These are phyloP conservation scores for Anoplophora glabripennis DNA, from an alignment of 1,140 invertebrate genomes.

Conservation along the genomic window DNA sequence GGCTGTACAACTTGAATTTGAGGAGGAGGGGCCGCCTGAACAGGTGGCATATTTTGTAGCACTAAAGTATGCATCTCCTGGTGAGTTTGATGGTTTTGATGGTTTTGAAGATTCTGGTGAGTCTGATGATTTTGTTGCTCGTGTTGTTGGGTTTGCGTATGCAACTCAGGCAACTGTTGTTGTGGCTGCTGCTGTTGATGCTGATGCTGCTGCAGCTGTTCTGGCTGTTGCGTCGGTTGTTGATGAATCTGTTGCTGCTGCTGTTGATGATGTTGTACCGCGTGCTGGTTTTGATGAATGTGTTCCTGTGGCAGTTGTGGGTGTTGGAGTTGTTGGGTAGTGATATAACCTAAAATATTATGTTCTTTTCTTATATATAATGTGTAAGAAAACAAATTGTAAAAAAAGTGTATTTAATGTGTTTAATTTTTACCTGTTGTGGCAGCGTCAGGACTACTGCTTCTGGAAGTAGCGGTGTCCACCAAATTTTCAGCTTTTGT, in stretches of 20 bases:
- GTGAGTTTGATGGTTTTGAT: not conserved
- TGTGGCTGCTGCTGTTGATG: constrained; percentile 13
- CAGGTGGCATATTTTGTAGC: constrained; percentile 4
- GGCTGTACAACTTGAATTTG: constrained; percentile 5
- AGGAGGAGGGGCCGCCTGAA: not conserved
- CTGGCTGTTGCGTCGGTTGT: not conserved
- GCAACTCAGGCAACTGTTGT: constrained; percentile 17
- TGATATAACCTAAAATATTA: constrained; percentile 8
- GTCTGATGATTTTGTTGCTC: constrained; percentile 1
- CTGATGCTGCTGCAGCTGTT: constrained; percentile 13
- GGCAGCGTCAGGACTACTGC: constrained; percentile 18
- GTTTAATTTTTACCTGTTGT: not conserved
- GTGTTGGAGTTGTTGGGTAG: not conserved
- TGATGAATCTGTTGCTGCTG: constrained; percentile 2
- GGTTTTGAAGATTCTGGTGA: not conserved
- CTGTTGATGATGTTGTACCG: constrained; percentile 8
- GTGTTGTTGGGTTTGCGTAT: constrained; percentile 10
- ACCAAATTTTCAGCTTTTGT: constrained; percentile 28
- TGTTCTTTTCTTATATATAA: no score
- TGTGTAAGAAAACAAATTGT: not conserved
- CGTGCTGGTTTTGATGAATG: constrained; percentile 3
- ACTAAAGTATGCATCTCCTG: not conserved
- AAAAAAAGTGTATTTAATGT: not conserved
- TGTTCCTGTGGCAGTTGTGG: constrained; percentile 7
- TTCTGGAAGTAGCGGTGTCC: constrained; percentile 23